These are phyloP conservation scores for Drosophila sp. DNA, from an alignment of 1,140 invertebrate genomes.

Conservation along the genomic window DNA sequence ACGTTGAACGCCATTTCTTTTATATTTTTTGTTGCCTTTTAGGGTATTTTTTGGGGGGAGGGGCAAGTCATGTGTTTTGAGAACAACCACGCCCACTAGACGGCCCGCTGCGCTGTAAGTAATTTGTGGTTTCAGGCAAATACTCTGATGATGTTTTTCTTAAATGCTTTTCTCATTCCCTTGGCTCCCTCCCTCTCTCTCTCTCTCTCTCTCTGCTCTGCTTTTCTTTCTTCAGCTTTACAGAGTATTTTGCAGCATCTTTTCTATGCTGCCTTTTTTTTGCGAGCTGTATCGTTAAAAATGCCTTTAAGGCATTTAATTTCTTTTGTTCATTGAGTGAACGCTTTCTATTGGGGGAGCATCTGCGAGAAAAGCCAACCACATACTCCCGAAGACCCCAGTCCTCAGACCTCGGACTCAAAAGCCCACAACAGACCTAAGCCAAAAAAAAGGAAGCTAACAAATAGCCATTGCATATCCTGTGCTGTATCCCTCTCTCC, in stretches of 20 bases:
- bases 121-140: conserved; percentile 83
- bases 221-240: conserved; percentile 41
- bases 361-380: conserved; percentile 43
- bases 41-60: neutral
- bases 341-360: conserved; percentile 39
- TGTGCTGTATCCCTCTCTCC: conserved; percentile 40
- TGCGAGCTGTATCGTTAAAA: conserved; percentile 77
- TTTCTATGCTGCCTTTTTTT: conserved; percentile 39
- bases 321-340: conserved; percentile 78
- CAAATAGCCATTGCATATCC: conserved; percentile 70
- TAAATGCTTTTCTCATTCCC: conserved; percentile 77
- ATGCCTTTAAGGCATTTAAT: conserved; percentile 83
- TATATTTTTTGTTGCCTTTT: neutral
- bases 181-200: neutral
- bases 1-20: conserved; percentile 49
- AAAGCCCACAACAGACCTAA: conserved; percentile 18
- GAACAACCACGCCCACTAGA: conserved; percentile 62
- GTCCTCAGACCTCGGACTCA: conserved; percentile 1
- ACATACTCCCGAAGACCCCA: conserved; percentile 18
- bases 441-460: conserved; percentile 47
- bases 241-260: conserved; percentile 36
- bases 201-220: conserved; percentile 3
- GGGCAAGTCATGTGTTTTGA: conserved; percentile 50
- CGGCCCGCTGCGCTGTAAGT: conserved; percentile 79
- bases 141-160: conserved; percentile 82